Percentiles rank a stretch among this genome's conserved stretches.
phyloP scores from a whole-genome alignment of 1,140 invertebrate species.

The Tenebrio molitor region DNA sequence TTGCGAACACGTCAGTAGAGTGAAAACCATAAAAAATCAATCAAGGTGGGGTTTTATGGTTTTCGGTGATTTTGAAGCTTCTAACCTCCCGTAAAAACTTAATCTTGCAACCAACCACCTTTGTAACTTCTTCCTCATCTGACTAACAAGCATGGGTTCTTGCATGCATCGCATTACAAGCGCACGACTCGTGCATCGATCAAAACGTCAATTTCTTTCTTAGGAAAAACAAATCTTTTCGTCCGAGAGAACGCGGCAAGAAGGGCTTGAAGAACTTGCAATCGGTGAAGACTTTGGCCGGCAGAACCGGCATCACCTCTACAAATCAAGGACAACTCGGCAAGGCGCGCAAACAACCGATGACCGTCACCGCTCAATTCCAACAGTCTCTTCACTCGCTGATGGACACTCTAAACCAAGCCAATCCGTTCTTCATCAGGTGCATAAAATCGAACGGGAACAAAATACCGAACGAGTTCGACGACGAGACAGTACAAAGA shows the following conservation, averaged over 20 bases:
- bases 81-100: not conserved
- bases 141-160: conserved; percentile 41
- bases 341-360: conserved; percentile 87
- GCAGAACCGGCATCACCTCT: conserved; percentile 74
- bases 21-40: not conserved
- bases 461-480: conserved; percentile 93
- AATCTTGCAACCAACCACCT: too few relatives aligned
- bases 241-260: conserved; percentile 82
- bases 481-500: conserved; percentile 94
- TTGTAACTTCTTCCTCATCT: conserved; percentile 11
- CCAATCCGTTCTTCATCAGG: conserved; percentile 96
- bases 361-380: conserved; percentile 95
- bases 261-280: conserved; percentile 90
- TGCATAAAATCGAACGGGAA: conserved; percentile 97
- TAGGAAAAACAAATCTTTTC: conserved; percentile 93
- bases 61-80: not conserved
- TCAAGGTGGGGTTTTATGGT: not conserved
- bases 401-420: conserved; percentile 95
- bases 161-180: conserved; percentile 31
- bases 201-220: conserved; percentile 26
- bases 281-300: conserved; percentile 89
- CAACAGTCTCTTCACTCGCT: conserved; percentile 91
- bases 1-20: not conserved
- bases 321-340: conserved; percentile 70
- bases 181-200: not conserved